Evolutionary conservation across 2,797 vertebrate species (phyloP).

Genomic region (Artibeus jamaicensis): DNA sequence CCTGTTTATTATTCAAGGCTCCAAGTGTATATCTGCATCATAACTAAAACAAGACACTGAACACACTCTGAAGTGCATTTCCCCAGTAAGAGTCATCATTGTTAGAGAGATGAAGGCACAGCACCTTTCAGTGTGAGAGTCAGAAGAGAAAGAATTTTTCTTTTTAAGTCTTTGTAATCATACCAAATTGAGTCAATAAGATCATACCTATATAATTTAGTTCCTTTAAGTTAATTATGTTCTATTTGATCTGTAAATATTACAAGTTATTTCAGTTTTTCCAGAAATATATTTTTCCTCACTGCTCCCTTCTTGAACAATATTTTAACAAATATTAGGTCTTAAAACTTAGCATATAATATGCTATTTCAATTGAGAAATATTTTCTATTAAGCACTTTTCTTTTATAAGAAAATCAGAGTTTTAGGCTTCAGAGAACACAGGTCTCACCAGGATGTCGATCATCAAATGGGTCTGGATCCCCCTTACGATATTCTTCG

Average conservation of each 20-base stretch:
- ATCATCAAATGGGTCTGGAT: conserved; percentile 99
- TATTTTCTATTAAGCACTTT: conserved; percentile 33
- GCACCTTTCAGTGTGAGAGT: not conserved
- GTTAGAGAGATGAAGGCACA: not conserved
- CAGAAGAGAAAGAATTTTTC: not conserved
- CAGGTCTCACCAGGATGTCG: conserved; percentile 93
- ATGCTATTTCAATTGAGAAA: conserved; percentile 28
- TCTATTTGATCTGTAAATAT: conserved; percentile 9
- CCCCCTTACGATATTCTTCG: conserved; percentile 97
- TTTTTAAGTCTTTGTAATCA: not conserved
- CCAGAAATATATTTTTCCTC: conserved; percentile 35
- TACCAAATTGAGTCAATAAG: not conserved
- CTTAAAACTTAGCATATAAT: not conserved
- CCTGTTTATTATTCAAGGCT: not conserved
- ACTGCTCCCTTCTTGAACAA: not conserved
- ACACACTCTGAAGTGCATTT: not conserved
- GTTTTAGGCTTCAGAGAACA: not conserved
- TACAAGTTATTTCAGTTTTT: conserved; percentile 25
- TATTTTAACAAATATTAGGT: conserved; percentile 27
- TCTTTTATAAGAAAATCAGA: conserved; percentile 4
- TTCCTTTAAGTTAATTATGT: not conserved
- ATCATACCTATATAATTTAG: not conserved
- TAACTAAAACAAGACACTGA: not conserved
- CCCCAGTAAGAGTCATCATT: not conserved
- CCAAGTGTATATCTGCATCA: not conserved